Percentiles rank a stretch among this genome's conserved stretches.
phyloP scores from a whole-genome alignment of 2,797 vertebrate genomes.

The Paguma larvata region DNA sequence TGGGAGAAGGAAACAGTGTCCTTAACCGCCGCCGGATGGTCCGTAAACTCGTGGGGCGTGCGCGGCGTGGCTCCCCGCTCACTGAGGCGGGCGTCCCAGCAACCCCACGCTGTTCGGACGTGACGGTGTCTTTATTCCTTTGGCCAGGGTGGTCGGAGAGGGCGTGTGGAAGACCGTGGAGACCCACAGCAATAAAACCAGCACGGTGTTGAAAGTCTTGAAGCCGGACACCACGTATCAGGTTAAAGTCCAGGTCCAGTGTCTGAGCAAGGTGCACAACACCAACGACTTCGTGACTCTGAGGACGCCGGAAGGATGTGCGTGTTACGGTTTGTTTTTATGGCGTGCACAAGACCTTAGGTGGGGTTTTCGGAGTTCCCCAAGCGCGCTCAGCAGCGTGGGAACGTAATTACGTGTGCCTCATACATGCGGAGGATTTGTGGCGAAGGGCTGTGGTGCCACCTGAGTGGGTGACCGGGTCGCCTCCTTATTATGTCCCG shows the following conservation, averaged over 20 bases:
- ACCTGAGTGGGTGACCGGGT: neutral
- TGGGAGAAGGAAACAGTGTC: neutral
- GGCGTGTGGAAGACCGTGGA: conserved; percentile 95
- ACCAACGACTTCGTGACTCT: conserved; percentile 95
- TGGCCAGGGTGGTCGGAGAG: conserved; percentile 91
- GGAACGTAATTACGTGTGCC: rapidly evolving
- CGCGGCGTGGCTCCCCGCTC: rapidly evolving
- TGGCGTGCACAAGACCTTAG: rapidly evolving
- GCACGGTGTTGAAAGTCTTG: conserved; percentile 92
- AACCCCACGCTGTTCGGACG: rapidly evolving
- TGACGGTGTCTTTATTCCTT: neutral
- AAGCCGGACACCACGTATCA: conserved; percentile 97
- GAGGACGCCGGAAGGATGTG: conserved; percentile 95
- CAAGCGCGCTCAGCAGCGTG: neutral
- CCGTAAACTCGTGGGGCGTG: too few species aligned
- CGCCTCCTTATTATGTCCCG: neutral
- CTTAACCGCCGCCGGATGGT: rapidly evolving
- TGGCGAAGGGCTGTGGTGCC: neutral
- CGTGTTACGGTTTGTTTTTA: conserved; percentile 83
- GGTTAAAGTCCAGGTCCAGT: conserved; percentile 97
- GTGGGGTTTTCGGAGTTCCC: neutral
- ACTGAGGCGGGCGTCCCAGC: rapidly evolving
- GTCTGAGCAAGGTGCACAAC: conserved; percentile 94
- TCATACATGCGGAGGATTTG: rapidly evolving
- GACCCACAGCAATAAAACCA: conserved; percentile 97